Evolutionary conservation across 1,140 invertebrate genomes (phyloP).

Genomic region (Dolichoris vasculosae): DNA sequence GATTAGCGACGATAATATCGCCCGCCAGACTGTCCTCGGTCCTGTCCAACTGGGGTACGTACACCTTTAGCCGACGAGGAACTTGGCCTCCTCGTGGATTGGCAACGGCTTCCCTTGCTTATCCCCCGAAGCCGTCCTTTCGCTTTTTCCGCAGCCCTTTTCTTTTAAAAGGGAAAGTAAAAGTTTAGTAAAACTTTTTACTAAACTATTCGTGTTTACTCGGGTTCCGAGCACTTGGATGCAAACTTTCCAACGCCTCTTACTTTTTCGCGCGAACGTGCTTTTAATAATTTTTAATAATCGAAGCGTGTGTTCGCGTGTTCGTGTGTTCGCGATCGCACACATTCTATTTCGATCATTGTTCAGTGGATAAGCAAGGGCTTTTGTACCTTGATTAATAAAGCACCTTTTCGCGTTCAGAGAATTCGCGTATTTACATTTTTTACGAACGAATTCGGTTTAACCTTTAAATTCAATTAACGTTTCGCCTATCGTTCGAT

Average conservation of each 20-base stretch:
- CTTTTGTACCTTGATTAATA: neutral
- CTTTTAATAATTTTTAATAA: too few relatives aligned
- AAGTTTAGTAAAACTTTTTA: too few relatives aligned
- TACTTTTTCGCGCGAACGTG: too few relatives aligned
- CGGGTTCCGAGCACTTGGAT: too few relatives aligned
- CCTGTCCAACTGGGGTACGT: slow-evolving; percentile 94
- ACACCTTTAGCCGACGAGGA: slow-evolving; percentile 61
- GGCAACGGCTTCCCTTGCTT: neutral
- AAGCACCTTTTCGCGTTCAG: neutral
- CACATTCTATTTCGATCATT: neutral
- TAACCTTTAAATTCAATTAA: too few relatives aligned
- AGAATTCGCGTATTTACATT: too few relatives aligned
- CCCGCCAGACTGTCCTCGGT: slow-evolving; percentile 84
- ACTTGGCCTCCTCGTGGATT: neutral
- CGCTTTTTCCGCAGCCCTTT: too few relatives aligned
- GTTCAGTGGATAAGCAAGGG: slow-evolving; percentile 23
- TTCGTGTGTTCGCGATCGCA: neutral
- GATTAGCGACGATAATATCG: slow-evolving; percentile 91
- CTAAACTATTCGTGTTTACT: too few relatives aligned
- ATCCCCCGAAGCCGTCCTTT: neutral
- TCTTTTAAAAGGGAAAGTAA: too few relatives aligned
- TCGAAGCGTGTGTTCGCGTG: neutral
- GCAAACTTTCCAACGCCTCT: too few relatives aligned
- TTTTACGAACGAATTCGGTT: too few relatives aligned
- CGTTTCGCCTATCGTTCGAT: too few relatives aligned